These are phyloP conservation scores for Aphelinus certus DNA, from an alignment of 1,140 invertebrate species.

Conservation along the genomic window DNA sequence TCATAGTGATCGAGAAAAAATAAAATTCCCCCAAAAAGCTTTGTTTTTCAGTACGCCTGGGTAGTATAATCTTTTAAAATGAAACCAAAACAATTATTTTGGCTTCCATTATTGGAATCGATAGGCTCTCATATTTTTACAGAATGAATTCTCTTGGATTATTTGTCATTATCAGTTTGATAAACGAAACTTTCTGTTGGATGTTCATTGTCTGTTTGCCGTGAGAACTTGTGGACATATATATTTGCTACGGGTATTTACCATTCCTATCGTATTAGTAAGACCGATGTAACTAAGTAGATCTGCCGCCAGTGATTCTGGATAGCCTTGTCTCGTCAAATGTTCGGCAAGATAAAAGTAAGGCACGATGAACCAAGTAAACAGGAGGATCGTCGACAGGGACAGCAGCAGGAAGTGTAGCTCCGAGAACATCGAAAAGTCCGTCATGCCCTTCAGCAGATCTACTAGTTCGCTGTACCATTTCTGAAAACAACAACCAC, in stretches of 20 bases:
- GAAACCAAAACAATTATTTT: too few relatives aligned
- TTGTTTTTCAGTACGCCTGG: too few relatives aligned
- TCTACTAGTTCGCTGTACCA: constrained; percentile 80
- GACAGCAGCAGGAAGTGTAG: constrained; percentile 83
- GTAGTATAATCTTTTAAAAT: too few relatives aligned
- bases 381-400: constrained; percentile 84
- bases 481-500: constrained; percentile 66
- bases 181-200: too few relatives aligned
- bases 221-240: too few relatives aligned
- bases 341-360: constrained; percentile 88
- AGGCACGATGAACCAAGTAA: constrained; percentile 90
- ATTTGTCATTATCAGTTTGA: too few relatives aligned
- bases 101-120: too few relatives aligned
- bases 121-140: too few relatives aligned
- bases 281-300: constrained; percentile 95
- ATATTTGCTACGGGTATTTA: constrained; percentile 59
- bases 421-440: constrained; percentile 83
- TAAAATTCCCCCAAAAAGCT: too few relatives aligned
- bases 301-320: constrained; percentile 76
- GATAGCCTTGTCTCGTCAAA: constrained; percentile 71
- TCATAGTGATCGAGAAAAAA: too few relatives aligned
- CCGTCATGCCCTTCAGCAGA: constrained; percentile 77
- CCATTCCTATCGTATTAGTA: constrained; percentile 92
- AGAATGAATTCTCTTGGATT: too few relatives aligned
- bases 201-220: too few relatives aligned